Base-by-base conservation (phyloP, 2,113 vertebrate species). In the Taurulus bubalis region DNA sequence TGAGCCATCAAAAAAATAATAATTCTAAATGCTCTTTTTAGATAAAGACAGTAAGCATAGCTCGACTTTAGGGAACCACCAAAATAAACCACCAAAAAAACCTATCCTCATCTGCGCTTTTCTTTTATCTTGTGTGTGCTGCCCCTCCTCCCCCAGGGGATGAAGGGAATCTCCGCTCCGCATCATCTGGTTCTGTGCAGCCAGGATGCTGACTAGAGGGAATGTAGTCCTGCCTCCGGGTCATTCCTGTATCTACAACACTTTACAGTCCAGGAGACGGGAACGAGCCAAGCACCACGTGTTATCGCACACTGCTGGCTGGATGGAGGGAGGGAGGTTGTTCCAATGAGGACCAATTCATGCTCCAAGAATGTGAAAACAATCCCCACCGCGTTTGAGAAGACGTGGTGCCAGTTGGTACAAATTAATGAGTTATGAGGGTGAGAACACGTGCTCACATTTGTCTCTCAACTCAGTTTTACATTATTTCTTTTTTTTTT, bases 221-320 rank as follows among this genome's bases (percentile, higher is more conserved):
- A 72, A 69, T 32, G 53, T 20, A 42, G 71, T 45, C 76, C 26
- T 58, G 67, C 79, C 76, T 80, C 55, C 73, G 11, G 74, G 80
- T 78, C 73, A 89, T 81, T 63, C 60, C 38, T 12, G 49, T 71
- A 71, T 78, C 65, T 53, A 59, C 63, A 72, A 49, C 12, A 49
- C 63, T 69, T 69, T 51, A 38, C 58, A 55, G 30, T 34, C 28
- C 58, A 67, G 66, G 45, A 60, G 12, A 53, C 74, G 66, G 62
- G 28, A 83, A 65, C 65, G 36, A 34, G n/a, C n/a, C n/a, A n/a
- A n/a, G n/a, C n/a, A n/a, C n/a, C n/a, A 78, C 80, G 71, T 6
- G 36, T 71, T 34, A 83, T 20, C 1, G 10, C 7, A 62, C 38
- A 7, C 53, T 36, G 32, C n/a, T n/a, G n/a, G n/a, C n/a, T n/a